Percentiles rank a stretch among this genome's conserved stretches.
Evolutionary conservation across 2,797 vertebrate genomes (phyloP).

Genomic region (Labeo calbasu): DNA sequence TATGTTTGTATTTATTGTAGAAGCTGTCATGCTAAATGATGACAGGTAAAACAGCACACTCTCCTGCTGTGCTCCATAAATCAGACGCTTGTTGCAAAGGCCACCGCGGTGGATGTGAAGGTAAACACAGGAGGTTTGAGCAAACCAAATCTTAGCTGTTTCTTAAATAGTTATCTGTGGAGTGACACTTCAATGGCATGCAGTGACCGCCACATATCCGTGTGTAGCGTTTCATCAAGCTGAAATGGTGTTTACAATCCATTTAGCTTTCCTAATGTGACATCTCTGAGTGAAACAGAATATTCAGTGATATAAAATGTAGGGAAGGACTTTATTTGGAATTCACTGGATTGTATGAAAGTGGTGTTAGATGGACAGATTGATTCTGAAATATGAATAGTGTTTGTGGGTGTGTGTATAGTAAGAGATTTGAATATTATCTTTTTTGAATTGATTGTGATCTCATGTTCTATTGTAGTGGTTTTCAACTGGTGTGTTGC

Average conservation of each 20-base stretch:
- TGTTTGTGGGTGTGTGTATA: not conserved
- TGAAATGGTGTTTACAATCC: not conserved
- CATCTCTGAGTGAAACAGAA: not conserved
- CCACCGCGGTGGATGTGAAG: not conserved
- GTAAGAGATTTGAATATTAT: not conserved
- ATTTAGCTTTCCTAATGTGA: not conserved
- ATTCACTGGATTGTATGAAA: not conserved
- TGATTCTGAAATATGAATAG: not conserved
- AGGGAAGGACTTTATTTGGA: not conserved
- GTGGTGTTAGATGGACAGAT: not conserved
- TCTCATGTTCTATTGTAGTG: not conserved
- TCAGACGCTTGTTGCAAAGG: not conserved
- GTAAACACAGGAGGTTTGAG: not conserved
- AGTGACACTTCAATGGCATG: not conserved
- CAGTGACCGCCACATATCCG: not conserved
- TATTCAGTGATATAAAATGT: not conserved
- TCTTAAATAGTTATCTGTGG: not conserved
- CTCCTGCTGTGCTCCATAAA: slow-evolving; percentile 34
- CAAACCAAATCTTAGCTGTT: not conserved
- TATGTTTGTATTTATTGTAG: slow-evolving; percentile 23
- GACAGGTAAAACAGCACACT: slow-evolving; percentile 18
- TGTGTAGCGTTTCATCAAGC: not conserved
- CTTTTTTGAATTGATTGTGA: not conserved
- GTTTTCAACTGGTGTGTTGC: not conserved
- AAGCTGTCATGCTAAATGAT: slow-evolving; percentile 32